Base-by-base conservation (phyloP, 2,888 invertebrate genomes). In the Trachelus tabidus region DNA sequence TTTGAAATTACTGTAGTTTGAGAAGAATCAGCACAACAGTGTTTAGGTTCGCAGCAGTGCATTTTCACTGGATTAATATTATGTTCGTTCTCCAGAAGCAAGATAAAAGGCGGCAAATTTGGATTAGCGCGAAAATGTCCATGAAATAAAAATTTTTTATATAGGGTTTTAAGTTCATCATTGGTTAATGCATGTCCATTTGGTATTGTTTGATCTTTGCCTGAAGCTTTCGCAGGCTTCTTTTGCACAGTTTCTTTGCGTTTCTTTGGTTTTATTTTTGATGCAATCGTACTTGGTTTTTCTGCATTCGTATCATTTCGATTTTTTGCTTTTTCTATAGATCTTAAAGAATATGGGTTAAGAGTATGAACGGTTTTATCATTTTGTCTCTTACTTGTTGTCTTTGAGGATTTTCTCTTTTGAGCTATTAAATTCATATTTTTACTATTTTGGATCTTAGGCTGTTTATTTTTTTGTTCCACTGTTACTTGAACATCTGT, bases 81-180 rank as follows among this genome's bases (percentile, higher is more conserved):
- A 56, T 23, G 23, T 23, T 23, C 23, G 0, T 23, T 56, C 23
- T 56, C 56, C 1, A 56, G 23, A 9, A 56, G 15, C 56, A 23
- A 9, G 3, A 76, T 30, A 31, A 78, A 75, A 23, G 73, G 68
- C 12, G 68, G 56, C 23, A 34, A n/a, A 11, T 75, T 34, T 4
- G 78, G 78, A 73, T 76, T 73, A 23, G 71, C 34, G 34, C 76
- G 75, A 34, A 78, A 78, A 75, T 78, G 78, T 30, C 78, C 76
- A 68, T 78, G 40, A 56, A 73, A 34, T 3, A 75, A 3, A 68
- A 75, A 78, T 76, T 78, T 78, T 23, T 56, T 35, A 30, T 69
- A 73, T 34, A 78, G 40, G 6, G 31, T 68, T 35, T 78, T 34
- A 75, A 78, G 34, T 76, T 78, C 78, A 34, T 12, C n/a, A 15